A percentile compares a stretch with the other conserved stretches of the same genome.
Conservation (phyloP, 2,113 vertebrate genomes). For the Arizona elegans region DNA sequence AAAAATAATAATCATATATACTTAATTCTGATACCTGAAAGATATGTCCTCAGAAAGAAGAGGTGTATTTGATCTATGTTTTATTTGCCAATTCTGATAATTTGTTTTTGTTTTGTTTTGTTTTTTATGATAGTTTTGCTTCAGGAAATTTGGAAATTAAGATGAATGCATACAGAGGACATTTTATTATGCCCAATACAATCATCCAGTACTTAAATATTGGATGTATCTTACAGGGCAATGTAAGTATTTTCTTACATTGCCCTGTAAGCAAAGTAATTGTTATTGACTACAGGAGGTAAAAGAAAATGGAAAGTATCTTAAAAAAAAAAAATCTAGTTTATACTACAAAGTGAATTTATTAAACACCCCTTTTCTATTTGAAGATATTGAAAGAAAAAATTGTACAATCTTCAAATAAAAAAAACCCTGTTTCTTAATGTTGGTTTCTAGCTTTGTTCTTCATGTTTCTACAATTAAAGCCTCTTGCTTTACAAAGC, state of each 20-base stretch:
- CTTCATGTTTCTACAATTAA: conserved; percentile 44
- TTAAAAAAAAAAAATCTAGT: background rate
- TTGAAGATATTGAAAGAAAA: conserved; percentile 22
- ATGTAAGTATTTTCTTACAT: background rate
- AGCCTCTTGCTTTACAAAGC: conserved; percentile 42
- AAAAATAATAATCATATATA: background rate
- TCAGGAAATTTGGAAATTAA: background rate
- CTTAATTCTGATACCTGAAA: background rate
- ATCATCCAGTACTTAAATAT: background rate
- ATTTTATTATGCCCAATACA: background rate
- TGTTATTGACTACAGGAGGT: background rate
- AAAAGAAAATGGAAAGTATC: background rate
- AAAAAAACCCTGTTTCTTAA: conserved; percentile 18
- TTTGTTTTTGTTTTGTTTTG: no score
- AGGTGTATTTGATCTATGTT: background rate
- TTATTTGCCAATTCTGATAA: background rate
- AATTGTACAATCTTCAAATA: conserved; percentile 22
- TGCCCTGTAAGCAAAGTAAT: background rate
- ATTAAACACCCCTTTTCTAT: background rate
- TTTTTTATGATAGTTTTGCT: background rate
- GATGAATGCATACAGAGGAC: background rate
- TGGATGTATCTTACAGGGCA: background rate
- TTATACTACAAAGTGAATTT: background rate
- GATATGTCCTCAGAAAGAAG: background rate
- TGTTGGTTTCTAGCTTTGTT: conserved; percentile 32